Conservation (phyloP, 37 sponge, comb jelly and placozoan species). For the Tethya wilhelma region DNA sequence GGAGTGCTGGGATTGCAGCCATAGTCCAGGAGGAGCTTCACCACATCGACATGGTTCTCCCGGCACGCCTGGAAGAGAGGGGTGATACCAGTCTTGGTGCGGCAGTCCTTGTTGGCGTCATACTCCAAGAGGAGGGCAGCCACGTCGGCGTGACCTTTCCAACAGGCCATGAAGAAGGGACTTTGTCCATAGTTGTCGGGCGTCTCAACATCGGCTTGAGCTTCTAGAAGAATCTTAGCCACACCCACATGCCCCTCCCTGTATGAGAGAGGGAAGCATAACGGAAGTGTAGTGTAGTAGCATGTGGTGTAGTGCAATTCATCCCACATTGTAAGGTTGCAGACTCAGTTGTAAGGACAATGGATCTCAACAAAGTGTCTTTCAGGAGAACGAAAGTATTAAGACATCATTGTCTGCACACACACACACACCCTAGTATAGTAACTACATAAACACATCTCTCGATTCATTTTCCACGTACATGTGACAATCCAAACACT, state of each 20-base stretch:
- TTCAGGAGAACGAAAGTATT: too few relatives aligned
- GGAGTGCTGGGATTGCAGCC: slow-evolving; percentile 94
- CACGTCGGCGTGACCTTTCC: slow-evolving; percentile 97
- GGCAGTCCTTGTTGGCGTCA: slow-evolving; percentile 92
- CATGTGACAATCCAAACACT: too few relatives aligned
- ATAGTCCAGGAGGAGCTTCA: slow-evolving; percentile 91
- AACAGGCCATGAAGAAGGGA: slow-evolving; percentile 99
- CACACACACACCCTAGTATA: too few relatives aligned
- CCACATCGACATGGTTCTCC: slow-evolving; percentile 97
- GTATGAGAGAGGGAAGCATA: background rate
- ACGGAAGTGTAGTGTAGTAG: background rate
- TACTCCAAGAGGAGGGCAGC: slow-evolving; percentile 88
- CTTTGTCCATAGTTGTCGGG: slow-evolving; percentile 99
- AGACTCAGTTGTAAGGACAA: too few relatives aligned
- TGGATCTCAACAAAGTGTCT: too few relatives aligned
- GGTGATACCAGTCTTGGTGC: slow-evolving; percentile 99
- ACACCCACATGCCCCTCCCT: slow-evolving; percentile 96
- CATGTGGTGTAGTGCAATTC: too few relatives aligned
- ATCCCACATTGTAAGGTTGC: too few relatives aligned
- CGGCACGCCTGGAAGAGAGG: slow-evolving; percentile 99
- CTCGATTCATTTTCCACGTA: too few relatives aligned
- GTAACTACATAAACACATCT: too few relatives aligned
- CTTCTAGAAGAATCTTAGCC: slow-evolving; percentile 84
- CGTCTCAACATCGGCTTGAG: slow-evolving; percentile 95
- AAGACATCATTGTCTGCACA: too few relatives aligned